Percentiles rank a stretch among this genome's conserved stretches.
Conservation (phyloP, 2,888 invertebrate species). For the Oscheius sp. region DNA sequence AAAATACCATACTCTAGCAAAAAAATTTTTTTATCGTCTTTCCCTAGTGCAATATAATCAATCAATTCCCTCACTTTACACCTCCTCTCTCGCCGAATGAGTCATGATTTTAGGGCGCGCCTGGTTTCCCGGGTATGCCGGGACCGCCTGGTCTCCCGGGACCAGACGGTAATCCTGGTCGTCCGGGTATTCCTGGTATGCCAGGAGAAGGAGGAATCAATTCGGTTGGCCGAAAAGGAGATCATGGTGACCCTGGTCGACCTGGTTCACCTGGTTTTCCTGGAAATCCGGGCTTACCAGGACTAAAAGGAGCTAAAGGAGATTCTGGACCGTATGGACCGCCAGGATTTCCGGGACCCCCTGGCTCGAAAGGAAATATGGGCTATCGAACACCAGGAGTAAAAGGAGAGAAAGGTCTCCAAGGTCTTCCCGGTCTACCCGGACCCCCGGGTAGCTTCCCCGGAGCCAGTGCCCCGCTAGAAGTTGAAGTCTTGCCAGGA, state of each 20-base stretch:
- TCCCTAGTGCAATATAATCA: no score
- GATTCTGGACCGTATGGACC: slow-evolving; percentile 59
- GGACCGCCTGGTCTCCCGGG: slow-evolving; percentile 68
- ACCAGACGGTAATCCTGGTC: slow-evolving; percentile 64
- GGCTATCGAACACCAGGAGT: slow-evolving; percentile 67
- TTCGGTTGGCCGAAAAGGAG: slow-evolving; percentile 50
- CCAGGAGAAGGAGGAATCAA: slow-evolving; percentile 30
- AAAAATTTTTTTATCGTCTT: no score
- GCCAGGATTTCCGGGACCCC: slow-evolving; percentile 54
- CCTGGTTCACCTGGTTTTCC: slow-evolving; percentile 64
- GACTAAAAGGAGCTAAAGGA: slow-evolving; percentile 59
- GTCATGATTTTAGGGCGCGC: slow-evolving; percentile 28
- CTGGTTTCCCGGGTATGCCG: slow-evolving; percentile 55
- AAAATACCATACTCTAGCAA: no score
- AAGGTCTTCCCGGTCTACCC: slow-evolving; percentile 65
- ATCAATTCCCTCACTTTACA: slow-evolving; percentile 1
- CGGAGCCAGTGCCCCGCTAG: slow-evolving; percentile 60
- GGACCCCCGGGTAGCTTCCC: slow-evolving; percentile 66
- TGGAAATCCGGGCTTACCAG: slow-evolving; percentile 57
- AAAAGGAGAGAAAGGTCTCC: slow-evolving; percentile 59
- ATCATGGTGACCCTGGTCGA: slow-evolving; percentile 67
- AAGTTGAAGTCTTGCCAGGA: slow-evolving; percentile 67
- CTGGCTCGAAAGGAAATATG: slow-evolving; percentile 49
- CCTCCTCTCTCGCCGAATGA: neutral
- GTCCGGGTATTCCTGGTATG: slow-evolving; percentile 52